A percentile compares a stretch with the other conserved stretches of the same genome.
Conservation (phyloP, 2,888 invertebrate genomes). For the Perdita meconis region DNA sequence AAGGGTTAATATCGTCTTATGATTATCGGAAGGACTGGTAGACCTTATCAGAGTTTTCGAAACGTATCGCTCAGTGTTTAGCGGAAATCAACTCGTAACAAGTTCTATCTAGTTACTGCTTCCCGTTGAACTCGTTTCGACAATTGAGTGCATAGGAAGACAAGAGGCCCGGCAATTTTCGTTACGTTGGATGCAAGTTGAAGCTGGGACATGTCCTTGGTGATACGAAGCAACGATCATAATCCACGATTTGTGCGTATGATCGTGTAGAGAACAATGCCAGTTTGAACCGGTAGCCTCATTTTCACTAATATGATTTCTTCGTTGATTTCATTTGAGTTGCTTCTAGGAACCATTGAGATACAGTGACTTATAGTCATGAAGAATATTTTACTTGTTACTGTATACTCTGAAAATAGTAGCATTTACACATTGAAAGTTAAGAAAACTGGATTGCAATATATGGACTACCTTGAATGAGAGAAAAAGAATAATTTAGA, state of each 20-base stretch:
- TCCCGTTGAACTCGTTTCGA: neutral
- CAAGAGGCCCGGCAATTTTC: neutral
- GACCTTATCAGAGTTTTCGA: no score
- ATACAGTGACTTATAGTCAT: no score
- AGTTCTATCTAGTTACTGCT: neutral
- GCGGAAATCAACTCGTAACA: neutral
- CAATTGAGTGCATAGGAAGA: neutral
- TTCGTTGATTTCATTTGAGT: no score
- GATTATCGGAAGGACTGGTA: no score
- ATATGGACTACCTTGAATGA: no score
- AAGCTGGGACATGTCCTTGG: slow-evolving; percentile 17
- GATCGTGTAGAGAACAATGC: neutral
- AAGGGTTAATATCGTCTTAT: no score
- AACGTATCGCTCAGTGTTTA: neutral
- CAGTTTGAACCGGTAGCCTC: slow-evolving; percentile 23
- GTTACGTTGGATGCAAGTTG: neutral
- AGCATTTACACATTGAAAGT: no score
- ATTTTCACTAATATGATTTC: slow-evolving; percentile 43
- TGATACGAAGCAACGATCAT: slow-evolving; percentile 10
- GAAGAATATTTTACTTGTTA: no score
- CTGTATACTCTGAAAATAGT: no score
- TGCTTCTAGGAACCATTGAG: no score
- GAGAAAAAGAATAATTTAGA: no score
- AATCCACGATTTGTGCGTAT: slow-evolving; percentile 6
- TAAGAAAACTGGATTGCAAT: no score